Percentiles rank a stretch among this genome's conserved stretches.
phyloP scores from a whole-genome alignment of 2,113 vertebrate species.

The Eublepharis macularius region DNA sequence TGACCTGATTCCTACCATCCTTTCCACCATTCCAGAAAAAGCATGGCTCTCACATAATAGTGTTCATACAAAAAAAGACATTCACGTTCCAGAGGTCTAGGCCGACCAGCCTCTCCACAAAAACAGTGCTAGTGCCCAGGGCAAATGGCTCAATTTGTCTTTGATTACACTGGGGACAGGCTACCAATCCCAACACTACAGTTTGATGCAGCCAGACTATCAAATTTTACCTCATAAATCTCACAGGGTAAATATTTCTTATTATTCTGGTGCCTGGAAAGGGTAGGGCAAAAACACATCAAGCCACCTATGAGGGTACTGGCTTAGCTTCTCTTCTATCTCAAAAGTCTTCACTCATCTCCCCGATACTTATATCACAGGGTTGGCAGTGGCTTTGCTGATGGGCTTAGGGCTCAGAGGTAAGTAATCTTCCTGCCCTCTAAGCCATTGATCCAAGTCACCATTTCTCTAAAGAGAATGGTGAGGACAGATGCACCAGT shows the following conservation, averaged over 20 bases:
- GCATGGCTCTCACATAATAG: background rate
- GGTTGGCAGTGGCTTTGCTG: background rate
- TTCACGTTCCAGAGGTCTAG: background rate
- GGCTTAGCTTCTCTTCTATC: too few species aligned
- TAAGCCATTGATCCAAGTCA: background rate
- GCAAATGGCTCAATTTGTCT: background rate
- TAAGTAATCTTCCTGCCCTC: background rate
- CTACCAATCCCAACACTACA: background rate
- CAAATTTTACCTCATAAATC: too few species aligned
- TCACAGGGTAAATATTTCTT: too few species aligned
- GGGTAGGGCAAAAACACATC: too few species aligned
- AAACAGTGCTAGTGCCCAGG: background rate
- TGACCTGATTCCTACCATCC: background rate
- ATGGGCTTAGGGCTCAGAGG: background rate
- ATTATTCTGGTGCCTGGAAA: too few species aligned
- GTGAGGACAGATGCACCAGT: background rate
- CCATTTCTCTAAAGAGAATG: background rate
- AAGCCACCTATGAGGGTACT: too few species aligned
- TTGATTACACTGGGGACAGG: too few species aligned
- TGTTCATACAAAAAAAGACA: background rate
- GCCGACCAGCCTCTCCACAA: background rate
- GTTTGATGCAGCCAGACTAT: background rate
- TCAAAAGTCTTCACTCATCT: too few species aligned
- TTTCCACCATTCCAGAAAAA: background rate
- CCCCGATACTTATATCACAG: background rate